Evolutionary conservation across 1,140 invertebrate genomes (phyloP).

Genomic region (Lutraria rhynchaena): DNA sequence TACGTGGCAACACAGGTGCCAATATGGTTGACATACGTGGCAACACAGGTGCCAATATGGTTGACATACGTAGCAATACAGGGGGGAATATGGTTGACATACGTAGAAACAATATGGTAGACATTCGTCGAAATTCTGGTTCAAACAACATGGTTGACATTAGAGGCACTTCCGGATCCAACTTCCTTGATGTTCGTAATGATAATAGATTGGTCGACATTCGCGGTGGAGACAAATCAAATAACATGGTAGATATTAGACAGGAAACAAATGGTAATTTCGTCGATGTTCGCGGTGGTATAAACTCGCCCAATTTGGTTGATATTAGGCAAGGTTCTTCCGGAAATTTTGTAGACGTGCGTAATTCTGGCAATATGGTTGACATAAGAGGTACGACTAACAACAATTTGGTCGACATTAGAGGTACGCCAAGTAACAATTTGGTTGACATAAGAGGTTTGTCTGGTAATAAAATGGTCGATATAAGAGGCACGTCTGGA

Average conservation of each 20-base stretch:
- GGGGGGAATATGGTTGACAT: neutral
- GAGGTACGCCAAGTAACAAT: neutral
- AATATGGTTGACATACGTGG: conserved; percentile 11
- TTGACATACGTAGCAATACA: conserved; percentile 18
- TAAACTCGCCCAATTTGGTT: neutral
- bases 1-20: neutral
- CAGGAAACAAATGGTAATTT: neutral
- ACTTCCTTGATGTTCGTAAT: neutral
- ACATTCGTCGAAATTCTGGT: neutral
- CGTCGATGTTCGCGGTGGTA: neutral
- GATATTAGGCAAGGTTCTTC: neutral
- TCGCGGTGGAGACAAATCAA: neutral
- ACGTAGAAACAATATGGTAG: neutral
- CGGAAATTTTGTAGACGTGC: conserved; percentile 20
- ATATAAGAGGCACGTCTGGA: neutral
- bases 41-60: conserved; percentile 11
- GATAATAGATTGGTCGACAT: conserved; percentile 2
- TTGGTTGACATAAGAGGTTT: conserved; percentile 20
- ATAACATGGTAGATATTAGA: conserved; percentile 14
- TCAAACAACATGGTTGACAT: conserved; percentile 22
- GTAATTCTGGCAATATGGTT: neutral
- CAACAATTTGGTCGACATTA: conserved; percentile 10
- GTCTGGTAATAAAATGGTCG: neutral
- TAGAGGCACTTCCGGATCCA: neutral
- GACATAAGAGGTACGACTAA: neutral